phyloP scores from a whole-genome alignment of 2,113 vertebrate species.

The Lasiurus cinereus region DNA sequence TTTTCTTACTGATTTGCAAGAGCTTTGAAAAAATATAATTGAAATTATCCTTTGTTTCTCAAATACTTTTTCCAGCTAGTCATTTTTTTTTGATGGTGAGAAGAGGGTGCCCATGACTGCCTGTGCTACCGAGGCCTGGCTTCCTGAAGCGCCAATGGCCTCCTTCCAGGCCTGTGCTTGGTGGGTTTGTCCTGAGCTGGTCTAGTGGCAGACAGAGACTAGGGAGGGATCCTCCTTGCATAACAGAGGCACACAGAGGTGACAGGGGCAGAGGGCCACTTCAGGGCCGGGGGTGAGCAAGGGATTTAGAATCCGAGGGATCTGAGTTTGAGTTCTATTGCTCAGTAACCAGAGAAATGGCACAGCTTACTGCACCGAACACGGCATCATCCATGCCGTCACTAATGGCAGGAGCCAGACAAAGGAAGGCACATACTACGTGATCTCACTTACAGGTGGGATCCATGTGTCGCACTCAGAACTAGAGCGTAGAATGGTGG shows the following conservation, averaged over 20 bases:
- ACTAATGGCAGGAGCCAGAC: not conserved
- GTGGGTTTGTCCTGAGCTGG: not conserved
- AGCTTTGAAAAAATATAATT: not conserved
- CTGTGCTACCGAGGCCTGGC: not conserved
- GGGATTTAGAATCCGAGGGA: not conserved
- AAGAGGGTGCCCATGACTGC: not conserved
- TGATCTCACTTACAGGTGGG: not conserved
- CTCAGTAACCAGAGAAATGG: not conserved
- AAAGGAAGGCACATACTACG: not conserved
- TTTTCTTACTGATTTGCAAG: not conserved
- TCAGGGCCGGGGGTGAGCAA: not conserved
- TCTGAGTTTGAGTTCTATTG: not conserved
- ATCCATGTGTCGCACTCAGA: not conserved
- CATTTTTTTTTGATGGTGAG: not conserved
- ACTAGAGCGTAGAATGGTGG: not conserved
- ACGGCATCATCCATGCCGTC: rapidly evolving
- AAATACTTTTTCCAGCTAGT: not conserved
- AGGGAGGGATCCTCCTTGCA: not conserved
- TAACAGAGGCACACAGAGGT: not conserved
- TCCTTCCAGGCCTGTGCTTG: not conserved
- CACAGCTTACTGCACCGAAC: rapidly evolving
- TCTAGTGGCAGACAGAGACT: rapidly evolving
- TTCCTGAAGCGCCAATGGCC: not conserved
- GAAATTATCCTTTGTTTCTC: not conserved
- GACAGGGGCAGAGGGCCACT: not conserved